These are phyloP conservation scores for Mellivora capensis DNA, from an alignment of 2,113 vertebrate species.

Conservation along the genomic window DNA sequence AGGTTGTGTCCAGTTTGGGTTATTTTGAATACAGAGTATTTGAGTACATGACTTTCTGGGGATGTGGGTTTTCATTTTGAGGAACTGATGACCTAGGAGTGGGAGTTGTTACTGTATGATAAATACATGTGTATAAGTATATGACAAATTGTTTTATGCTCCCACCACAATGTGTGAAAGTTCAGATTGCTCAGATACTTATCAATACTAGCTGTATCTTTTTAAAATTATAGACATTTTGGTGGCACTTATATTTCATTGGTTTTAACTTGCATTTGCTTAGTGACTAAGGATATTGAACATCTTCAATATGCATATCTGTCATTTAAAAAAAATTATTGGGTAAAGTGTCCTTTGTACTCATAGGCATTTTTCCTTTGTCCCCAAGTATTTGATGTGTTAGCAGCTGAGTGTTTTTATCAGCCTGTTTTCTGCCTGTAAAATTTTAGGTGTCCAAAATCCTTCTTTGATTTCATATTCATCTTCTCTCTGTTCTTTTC, in stretches of 20 bases:
- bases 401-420: not conserved
- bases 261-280: not conserved
- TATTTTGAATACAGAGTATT: not conserved
- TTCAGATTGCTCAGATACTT: not conserved
- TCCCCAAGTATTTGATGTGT: not conserved
- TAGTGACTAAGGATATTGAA: not conserved
- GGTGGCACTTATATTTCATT: not conserved
- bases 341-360: not conserved
- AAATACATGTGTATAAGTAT: not conserved
- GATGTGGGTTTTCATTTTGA: not conserved
- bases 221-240: not conserved
- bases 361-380: not conserved
- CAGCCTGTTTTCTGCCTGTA: not conserved
- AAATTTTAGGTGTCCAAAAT: not conserved
- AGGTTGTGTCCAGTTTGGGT: not conserved
- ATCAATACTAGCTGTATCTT: not conserved
- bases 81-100: not conserved
- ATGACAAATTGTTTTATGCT: not conserved
- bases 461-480: not conserved
- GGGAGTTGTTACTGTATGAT: not conserved
- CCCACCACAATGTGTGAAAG: not conserved
- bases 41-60: not conserved
- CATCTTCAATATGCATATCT: not conserved
- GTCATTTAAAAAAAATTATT: not conserved
- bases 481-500: not conserved